phyloP scores from a whole-genome alignment of 1,140 invertebrate species.

The Brachionus rubens region DNA sequence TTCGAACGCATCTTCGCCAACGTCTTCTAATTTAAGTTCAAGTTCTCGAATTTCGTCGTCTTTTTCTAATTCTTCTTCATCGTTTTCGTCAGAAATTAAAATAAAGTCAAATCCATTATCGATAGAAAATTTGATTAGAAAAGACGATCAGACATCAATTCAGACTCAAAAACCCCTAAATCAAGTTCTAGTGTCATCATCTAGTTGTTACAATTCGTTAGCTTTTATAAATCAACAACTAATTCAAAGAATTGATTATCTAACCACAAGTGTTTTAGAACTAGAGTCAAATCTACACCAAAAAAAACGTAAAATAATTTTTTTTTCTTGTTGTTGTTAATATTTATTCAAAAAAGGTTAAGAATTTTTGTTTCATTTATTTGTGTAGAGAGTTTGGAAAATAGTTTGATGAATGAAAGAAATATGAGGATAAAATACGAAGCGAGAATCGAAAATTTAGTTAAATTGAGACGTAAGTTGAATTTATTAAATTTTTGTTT shows the following conservation, averaged over 20 bases:
- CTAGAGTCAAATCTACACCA: constrained; percentile 5
- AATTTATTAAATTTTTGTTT: neutral
- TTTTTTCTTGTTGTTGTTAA: neutral
- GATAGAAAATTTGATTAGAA: constrained; percentile 20
- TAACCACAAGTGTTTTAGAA: neutral
- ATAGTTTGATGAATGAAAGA: constrained; percentile 25
- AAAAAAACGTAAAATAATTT: constrained; percentile 30
- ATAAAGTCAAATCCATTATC: constrained; percentile 31
- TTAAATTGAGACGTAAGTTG: constrained; percentile 16
- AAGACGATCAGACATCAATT: neutral
- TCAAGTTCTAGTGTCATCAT: neutral
- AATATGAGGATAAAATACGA: constrained; percentile 31
- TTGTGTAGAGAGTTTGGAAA: constrained; percentile 3
- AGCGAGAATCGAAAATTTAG: neutral
- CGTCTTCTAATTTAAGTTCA: neutral
- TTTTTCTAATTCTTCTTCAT: neutral
- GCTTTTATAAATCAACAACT: constrained; percentile 23
- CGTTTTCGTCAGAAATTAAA: neutral
- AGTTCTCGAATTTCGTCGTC: no score
- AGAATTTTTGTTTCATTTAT: neutral
- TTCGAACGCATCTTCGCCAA: constrained; percentile 17
- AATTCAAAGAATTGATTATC: neutral
- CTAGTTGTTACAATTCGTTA: neutral
- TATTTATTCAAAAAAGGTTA: no score
- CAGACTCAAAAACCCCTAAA: neutral